Evolutionary conservation across 2,797 vertebrate genomes (phyloP), one percentile per base, ranked within the genome.

Genomic region (Percopsis omiscomaycus): DNA sequence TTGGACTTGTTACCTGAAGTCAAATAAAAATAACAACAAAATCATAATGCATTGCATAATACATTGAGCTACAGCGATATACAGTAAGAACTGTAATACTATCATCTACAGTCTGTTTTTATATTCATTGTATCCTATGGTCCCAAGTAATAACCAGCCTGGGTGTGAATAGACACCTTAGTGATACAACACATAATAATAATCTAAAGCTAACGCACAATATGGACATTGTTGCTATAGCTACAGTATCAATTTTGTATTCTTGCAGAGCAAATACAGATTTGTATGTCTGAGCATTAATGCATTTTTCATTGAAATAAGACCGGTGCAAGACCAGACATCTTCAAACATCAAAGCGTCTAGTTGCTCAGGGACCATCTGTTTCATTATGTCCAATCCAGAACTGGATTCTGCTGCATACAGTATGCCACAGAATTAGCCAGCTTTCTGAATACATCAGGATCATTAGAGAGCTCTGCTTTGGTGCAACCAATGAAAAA

Each of bases 301-400:
- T 74, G 70, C 59, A 77, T 77, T 75, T 78, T 69, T 78, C 77
- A 79, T 37, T 87, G 84, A 84, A 79, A 80, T 74, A 80, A 77
- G 82, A 82, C 70, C 58, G 82, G 77, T 85, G 79, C 70, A 73
- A 86, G 71, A 81, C 74, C 72, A 89, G 84, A 88, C 86, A 88
- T 84, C 78, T 79, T 82, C 81, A 67, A 66, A 86, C 86, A 88
- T 91, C 87, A 90, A 90, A 88, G 86, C 84, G 85, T 73, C 78
- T 84, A 49, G 71, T 77, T 84, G 80, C 84, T 79, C 64, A 77
- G 84, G 78, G 84, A 84, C 85, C 84, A 89, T 89, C 85, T 90
- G 88, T 84, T 86, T 86, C 68, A 82, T 76, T 87, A 87, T 67
- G 84, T 82, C 79, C 83, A 76, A 77, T 28, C 55, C 78, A 68